phyloP scores from a whole-genome alignment of 2,797 vertebrate genomes.

The Limnodromus scolopaceus region DNA sequence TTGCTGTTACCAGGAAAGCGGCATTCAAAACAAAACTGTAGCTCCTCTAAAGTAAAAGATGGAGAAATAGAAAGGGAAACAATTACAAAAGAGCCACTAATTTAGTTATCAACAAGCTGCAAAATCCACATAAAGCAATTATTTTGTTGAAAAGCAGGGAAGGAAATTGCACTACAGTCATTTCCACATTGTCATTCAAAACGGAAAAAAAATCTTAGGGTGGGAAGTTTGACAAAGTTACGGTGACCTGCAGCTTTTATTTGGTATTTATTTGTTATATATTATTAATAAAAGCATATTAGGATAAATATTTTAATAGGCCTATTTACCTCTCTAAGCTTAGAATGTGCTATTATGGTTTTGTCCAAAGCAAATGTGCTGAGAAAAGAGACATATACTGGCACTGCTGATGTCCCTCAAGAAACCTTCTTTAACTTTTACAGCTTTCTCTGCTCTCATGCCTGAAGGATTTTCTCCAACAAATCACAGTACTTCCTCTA shows the following conservation, averaged over 20 bases:
- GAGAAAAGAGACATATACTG: background rate
- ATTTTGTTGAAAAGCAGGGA: slow-evolving; percentile 26
- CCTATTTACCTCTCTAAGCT: background rate
- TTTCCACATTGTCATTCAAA: slow-evolving; percentile 19
- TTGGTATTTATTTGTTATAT: background rate
- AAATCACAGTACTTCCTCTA: background rate
- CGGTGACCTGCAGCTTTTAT: background rate
- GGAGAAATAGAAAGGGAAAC: background rate
- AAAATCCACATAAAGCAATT: slow-evolving; percentile 31
- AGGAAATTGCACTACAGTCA: background rate
- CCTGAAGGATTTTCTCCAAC: background rate
- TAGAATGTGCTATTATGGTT: background rate
- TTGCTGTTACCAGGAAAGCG: background rate
- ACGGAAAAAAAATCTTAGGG: background rate
- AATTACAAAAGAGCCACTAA: background rate
- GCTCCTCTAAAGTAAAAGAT: background rate
- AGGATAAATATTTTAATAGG: background rate
- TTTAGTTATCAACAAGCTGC: slow-evolving; percentile 22
- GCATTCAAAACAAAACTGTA: background rate
- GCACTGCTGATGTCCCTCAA: background rate
- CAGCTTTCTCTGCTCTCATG: background rate
- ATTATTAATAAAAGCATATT: background rate
- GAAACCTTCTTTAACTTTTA: background rate
- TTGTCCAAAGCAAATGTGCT: background rate
- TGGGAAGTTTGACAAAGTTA: background rate